These are phyloP conservation scores for Barypeithes pellucidus DNA, from an alignment of 2,888 invertebrate genomes.

Conservation along the genomic window DNA sequence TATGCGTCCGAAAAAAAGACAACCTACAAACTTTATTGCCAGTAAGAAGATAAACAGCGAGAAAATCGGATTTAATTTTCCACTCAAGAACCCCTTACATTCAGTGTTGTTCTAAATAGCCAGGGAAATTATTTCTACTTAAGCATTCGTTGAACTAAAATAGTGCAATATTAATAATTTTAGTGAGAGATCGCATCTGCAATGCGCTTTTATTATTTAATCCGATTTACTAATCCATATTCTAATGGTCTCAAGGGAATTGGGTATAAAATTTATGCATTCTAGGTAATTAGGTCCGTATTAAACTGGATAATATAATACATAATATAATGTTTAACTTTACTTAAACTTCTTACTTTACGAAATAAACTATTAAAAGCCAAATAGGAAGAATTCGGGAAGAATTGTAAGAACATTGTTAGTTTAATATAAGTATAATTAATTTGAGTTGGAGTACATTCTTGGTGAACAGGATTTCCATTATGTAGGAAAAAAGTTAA, in stretches of 20 bases:
- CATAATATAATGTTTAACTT: conserved; percentile 6
- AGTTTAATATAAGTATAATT: no score
- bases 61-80: no score
- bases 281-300: conserved; percentile 3
- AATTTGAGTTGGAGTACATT: no score
- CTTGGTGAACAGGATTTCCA: no score
- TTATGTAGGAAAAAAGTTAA: no score
- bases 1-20: no score
- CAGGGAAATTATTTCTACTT: background rate
- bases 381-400: no score
- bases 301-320: conserved; percentile 7
- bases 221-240: conserved; percentile 21
- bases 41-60: no score
- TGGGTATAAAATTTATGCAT: conserved; percentile 15
- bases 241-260: conserved; percentile 16
- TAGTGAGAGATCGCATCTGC: conserved; percentile 8
- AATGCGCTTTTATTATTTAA: conserved; percentile 21
- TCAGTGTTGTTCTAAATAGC: background rate
- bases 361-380: no score
- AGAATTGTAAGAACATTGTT: no score
- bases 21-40: no score
- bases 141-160: background rate
- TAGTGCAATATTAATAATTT: conserved; percentile 11
- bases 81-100: no score
- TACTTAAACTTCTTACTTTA: background rate